Evolutionary conservation across 2,888 invertebrate genomes (phyloP).

Genomic region (Ochropleura leucogaster): DNA sequence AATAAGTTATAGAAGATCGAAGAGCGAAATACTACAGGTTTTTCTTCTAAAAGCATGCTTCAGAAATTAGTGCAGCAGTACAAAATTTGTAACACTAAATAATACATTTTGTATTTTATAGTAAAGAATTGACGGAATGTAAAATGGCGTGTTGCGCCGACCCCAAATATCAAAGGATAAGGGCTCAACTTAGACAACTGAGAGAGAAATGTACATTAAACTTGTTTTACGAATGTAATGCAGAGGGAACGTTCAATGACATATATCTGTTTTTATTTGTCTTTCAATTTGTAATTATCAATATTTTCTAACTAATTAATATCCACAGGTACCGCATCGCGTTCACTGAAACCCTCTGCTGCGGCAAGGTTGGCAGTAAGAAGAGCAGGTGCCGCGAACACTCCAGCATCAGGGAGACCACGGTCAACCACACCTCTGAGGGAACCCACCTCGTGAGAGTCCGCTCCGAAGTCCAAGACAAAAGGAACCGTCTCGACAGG

Average conservation of each 20-base stretch:
- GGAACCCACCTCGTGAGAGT: conserved; percentile 86
- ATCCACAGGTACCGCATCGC: conserved; percentile 93
- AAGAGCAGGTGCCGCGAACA: conserved; percentile 90
- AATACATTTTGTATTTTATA: not conserved
- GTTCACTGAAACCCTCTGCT: conserved; percentile 94
- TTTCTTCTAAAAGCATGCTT: too few species aligned
- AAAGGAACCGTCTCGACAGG: conserved; percentile 69
- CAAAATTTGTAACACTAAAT: not conserved
- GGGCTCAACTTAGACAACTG: not conserved
- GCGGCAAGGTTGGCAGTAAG: conserved; percentile 86
- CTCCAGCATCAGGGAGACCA: conserved; percentile 92
- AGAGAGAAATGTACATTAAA: not conserved
- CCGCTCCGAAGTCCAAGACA: conserved; percentile 76
- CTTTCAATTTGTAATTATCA: too few species aligned
- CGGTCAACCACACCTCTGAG: conserved; percentile 86
- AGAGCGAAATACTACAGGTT: too few species aligned
- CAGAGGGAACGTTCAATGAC: not conserved
- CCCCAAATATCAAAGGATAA: too few species aligned
- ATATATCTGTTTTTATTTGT: not conserved
- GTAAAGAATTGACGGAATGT: not conserved
- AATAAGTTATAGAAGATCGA: too few species aligned
- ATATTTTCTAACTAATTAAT: not conserved
- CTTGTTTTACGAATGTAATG: not conserved
- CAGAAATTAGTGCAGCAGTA: too few species aligned
- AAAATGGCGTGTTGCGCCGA: too few species aligned